These are phyloP conservation scores for Tretioscincus oriximinensis DNA, from an alignment of 2,113 vertebrate species.

Conservation along the genomic window DNA sequence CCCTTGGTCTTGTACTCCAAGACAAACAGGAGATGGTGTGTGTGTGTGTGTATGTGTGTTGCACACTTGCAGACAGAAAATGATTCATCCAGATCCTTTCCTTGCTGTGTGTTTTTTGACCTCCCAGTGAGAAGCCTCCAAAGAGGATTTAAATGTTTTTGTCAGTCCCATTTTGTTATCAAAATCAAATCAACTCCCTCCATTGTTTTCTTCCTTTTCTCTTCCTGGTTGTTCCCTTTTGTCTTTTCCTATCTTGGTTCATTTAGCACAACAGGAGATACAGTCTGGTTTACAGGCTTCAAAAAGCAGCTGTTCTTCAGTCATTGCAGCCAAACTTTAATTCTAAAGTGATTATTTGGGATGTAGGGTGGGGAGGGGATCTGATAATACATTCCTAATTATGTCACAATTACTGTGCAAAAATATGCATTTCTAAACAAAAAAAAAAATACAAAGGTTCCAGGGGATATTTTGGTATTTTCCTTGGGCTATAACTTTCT, in stretches of 20 bases:
- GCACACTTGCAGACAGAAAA: conserved; percentile 13
- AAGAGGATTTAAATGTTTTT: conserved; percentile 54
- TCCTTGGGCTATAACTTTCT: background rate
- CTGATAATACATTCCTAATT: conserved; percentile 44
- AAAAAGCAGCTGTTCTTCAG: conserved; percentile 39
- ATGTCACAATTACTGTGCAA: background rate
- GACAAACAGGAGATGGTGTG: conserved; percentile 43
- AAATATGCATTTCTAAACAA: conserved; percentile 32
- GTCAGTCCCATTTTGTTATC: conserved; percentile 61
- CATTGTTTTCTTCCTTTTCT: conserved; percentile 41
- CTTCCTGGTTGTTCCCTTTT: conserved; percentile 27
- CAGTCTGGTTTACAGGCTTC: conserved; percentile 53
- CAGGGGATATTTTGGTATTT: background rate
- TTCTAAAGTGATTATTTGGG: conserved; percentile 43
- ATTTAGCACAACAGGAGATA: conserved; percentile 36
- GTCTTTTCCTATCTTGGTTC: conserved; percentile 32
- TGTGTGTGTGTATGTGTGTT: conserved; percentile 42
- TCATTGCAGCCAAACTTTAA: conserved; percentile 54
- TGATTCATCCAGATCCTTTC: conserved; percentile 49
- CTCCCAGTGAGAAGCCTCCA: conserved; percentile 57
- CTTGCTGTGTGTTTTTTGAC: conserved; percentile 61
- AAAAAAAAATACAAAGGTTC: conserved; percentile 1
- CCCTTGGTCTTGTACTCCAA: conserved; percentile 9
- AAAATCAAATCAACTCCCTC: conserved; percentile 65
- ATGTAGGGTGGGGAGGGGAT: background rate